Evolutionary conservation across 2,797 vertebrate genomes (phyloP).

Genomic region (Brachymystax lenok): DNA sequence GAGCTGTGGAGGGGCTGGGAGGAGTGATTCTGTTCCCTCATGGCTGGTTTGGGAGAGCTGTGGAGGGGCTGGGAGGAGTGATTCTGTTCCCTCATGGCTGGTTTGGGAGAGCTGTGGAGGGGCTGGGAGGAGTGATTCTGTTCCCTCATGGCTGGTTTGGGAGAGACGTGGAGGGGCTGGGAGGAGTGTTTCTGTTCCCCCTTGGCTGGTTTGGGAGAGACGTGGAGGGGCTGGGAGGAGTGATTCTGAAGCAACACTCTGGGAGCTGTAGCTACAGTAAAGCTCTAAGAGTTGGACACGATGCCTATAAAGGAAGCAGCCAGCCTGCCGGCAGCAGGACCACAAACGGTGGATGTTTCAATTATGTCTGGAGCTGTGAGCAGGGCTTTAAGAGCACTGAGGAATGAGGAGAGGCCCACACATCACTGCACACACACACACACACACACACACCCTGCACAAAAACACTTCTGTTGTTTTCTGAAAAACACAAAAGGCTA

Average conservation of each 20-base stretch:
- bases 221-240: not conserved
- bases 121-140: no score
- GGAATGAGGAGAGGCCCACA: slow-evolving; percentile 58
- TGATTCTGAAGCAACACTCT: no score
- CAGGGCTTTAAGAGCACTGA: slow-evolving; percentile 67
- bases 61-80: no score
- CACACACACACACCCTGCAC: slow-evolving; percentile 26
- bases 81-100: no score
- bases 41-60: no score
- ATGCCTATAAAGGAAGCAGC: slow-evolving; percentile 35
- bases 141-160: no score
- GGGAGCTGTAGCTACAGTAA: slow-evolving; percentile 12
- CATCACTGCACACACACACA: slow-evolving; percentile 59
- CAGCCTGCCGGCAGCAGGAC: slow-evolving; percentile 35
- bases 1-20: no score
- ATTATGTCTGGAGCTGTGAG: slow-evolving; percentile 59
- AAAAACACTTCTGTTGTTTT: slow-evolving; percentile 58
- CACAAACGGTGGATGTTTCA: slow-evolving; percentile 63
- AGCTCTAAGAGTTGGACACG: slow-evolving; percentile 38
- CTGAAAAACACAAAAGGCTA: slow-evolving; percentile 80
- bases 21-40: no score
- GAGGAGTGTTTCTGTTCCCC: no score
- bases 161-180: no score
- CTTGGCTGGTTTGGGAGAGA: not conserved
- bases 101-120: no score